phyloP scores from a whole-genome alignment of 2,113 vertebrate genomes.

The Carassius auratus region DNA sequence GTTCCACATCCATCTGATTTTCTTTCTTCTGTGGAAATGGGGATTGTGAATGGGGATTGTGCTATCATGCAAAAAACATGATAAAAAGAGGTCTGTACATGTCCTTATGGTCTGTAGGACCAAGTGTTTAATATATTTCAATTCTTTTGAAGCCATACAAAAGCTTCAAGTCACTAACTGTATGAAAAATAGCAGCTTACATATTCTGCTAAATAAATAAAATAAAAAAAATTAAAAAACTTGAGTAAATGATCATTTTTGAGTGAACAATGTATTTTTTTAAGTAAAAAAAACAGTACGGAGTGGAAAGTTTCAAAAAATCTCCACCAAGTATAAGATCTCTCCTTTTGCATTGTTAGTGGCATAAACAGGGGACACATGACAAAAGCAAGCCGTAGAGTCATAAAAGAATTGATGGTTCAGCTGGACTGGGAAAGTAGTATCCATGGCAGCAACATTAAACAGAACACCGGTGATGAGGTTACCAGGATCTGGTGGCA shows the following conservation, averaged over 20 bases:
- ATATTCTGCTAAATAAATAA: too few species aligned
- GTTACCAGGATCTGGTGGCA: conserved; percentile 76
- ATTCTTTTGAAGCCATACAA: not conserved
- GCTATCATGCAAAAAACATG: not conserved
- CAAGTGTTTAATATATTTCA: not conserved
- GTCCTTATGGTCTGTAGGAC: not conserved
- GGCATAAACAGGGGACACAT: conserved; percentile 62
- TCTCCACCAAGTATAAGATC: conserved; percentile 39
- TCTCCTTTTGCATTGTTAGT: conserved; percentile 70
- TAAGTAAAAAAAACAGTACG: too few species aligned
- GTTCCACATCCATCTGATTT: too few species aligned
- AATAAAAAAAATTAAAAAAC: too few species aligned
- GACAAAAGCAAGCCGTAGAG: conserved; percentile 73
- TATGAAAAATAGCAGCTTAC: not conserved
- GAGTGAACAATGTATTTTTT: not conserved
- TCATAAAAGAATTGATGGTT: conserved; percentile 76
- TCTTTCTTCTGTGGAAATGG: too few species aligned
- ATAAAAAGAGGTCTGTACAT: not conserved
- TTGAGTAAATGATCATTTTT: not conserved
- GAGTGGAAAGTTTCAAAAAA: not conserved
- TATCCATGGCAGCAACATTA: conserved; percentile 82
- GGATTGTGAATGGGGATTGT: not conserved
- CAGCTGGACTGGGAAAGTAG: conserved; percentile 67
- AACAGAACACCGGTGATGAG: conserved; percentile 75
- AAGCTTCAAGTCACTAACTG: not conserved